Evolutionary conservation across 2,888 invertebrate genomes (phyloP).

Genomic region (Argyresthia goedartella): DNA sequence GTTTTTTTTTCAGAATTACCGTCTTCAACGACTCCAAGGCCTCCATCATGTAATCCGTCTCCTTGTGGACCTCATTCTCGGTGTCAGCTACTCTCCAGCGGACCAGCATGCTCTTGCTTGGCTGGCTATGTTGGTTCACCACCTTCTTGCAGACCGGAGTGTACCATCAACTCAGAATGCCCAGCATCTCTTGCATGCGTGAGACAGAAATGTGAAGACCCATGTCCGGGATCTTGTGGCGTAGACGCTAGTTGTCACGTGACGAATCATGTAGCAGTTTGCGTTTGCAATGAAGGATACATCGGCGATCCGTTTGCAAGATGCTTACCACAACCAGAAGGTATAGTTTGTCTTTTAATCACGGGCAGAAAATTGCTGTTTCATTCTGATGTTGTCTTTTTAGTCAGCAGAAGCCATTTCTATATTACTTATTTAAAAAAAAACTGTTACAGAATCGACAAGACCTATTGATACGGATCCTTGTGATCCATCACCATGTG

Average conservation of each 20-base stretch:
- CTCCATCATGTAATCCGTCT: slow-evolving; percentile 83
- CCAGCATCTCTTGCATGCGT: slow-evolving; percentile 82
- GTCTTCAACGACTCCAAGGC: slow-evolving; percentile 68
- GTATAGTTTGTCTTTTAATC: slow-evolving; percentile 23
- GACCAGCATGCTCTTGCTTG: slow-evolving; percentile 84
- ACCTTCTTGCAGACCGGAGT: slow-evolving; percentile 85
- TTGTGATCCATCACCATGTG: slow-evolving; percentile 81
- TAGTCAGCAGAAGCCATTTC: not conserved
- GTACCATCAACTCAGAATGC: slow-evolving; percentile 84
- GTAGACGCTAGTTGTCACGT: slow-evolving; percentile 84
- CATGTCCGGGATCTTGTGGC: slow-evolving; percentile 87
- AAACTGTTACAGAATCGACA: slow-evolving; percentile 39
- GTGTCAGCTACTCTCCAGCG: slow-evolving; percentile 80
- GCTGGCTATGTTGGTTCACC: slow-evolving; percentile 84
- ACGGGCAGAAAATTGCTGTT: no score
- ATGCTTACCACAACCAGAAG: slow-evolving; percentile 72
- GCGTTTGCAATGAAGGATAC: slow-evolving; percentile 80
- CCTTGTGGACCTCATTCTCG: slow-evolving; percentile 89
- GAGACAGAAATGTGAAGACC: slow-evolving; percentile 84
- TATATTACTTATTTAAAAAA: not conserved
- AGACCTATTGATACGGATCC: slow-evolving; percentile 60
- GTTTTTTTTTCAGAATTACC: slow-evolving; percentile 30
- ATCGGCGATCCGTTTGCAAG: slow-evolving; percentile 87
- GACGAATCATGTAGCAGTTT: slow-evolving; percentile 84
- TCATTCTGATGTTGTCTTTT: not conserved